Percentiles rank a stretch among this genome's conserved stretches.
Evolutionary conservation across 2,113 vertebrate genomes (phyloP).

Genomic region (Mionectes macconnelli): DNA sequence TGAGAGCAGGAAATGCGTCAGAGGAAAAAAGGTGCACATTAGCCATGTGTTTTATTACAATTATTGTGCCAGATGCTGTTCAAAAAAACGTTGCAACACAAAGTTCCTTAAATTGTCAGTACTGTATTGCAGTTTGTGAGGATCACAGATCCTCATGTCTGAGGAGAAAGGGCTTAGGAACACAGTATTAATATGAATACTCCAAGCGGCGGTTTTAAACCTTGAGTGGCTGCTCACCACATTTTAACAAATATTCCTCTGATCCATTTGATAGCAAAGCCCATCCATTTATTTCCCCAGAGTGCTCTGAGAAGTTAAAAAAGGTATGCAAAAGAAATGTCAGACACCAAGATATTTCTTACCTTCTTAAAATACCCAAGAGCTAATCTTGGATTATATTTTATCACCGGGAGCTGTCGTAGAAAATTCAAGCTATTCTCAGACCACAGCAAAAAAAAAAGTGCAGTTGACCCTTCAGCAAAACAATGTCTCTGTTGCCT

Average conservation of each 20-base stretch:
- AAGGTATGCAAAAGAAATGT: not conserved
- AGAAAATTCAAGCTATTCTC: slow-evolving; percentile 38
- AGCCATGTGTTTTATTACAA: not conserved
- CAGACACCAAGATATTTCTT: not conserved
- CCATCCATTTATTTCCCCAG: not conserved
- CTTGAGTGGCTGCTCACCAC: not conserved
- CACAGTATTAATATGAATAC: not conserved
- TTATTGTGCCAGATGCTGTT: not conserved
- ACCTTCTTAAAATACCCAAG: not conserved
- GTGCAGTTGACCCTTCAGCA: not conserved
- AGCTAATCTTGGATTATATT: slow-evolving; percentile 24
- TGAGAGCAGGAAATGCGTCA: not conserved
- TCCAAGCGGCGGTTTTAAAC: not conserved
- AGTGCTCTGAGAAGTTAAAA: not conserved
- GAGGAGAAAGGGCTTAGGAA: not conserved
- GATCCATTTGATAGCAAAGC: not conserved
- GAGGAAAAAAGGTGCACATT: not conserved
- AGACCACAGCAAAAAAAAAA: not conserved
- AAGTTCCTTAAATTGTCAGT: not conserved
- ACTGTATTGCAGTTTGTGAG: not conserved
- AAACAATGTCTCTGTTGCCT: slow-evolving; percentile 13
- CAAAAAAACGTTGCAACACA: not conserved
- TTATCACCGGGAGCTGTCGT: not conserved
- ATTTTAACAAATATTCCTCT: not conserved
- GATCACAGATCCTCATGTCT: not conserved